Evolutionary conservation across 1,140 invertebrate species (phyloP), one percentile per base, ranked within the genome.

Genomic region (Leucophenga varia): DNA sequence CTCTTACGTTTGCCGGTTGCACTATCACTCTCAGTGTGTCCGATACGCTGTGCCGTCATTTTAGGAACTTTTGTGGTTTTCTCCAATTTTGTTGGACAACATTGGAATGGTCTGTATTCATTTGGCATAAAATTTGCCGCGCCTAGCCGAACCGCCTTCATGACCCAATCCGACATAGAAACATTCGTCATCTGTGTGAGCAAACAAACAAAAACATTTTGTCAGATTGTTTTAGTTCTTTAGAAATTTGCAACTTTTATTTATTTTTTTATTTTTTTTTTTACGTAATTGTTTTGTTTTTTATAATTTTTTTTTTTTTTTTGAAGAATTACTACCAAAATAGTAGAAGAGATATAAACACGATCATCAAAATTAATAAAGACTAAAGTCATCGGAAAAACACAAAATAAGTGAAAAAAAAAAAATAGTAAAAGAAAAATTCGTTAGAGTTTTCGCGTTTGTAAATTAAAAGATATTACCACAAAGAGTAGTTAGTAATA

Each of bases 141-240:
- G 73, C 54, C 64, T 68, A 57, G 72, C 63, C 54, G 73, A 71
- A 54, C 64, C 54, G 56, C 70, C 71, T 48, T 63, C 65, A 34
- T 75, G 71, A 79, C 87, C 88, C 84, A 92, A 85, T 82, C 89
- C 89, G 82, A 92, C 88, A 88, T 90, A 90, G 88, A 92, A 91
- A 88, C 89, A 92, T 86, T 89, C 88, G 86, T 91, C 88, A 87
- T 89, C 89, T 92, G 88, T 83, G 82, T 67, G 51, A 63, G 56
- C 59, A 72, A 71, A 75, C 72, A 74, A 71, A 75, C 72, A 75
- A 75, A 75, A 75, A 82, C 81, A 80, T 79, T 81, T 81, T 80
- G 79, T 81, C 79, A 81, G 79, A 78, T 77, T 72, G 67, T 53
- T 67, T 59, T 67, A 67, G 64, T 67, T 67, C 54, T 58, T 53